A percentile compares a stretch with the other conserved stretches of the same genome.
phyloP scores from a whole-genome alignment of 2,797 vertebrate species.

The Serranus cabrilla region DNA sequence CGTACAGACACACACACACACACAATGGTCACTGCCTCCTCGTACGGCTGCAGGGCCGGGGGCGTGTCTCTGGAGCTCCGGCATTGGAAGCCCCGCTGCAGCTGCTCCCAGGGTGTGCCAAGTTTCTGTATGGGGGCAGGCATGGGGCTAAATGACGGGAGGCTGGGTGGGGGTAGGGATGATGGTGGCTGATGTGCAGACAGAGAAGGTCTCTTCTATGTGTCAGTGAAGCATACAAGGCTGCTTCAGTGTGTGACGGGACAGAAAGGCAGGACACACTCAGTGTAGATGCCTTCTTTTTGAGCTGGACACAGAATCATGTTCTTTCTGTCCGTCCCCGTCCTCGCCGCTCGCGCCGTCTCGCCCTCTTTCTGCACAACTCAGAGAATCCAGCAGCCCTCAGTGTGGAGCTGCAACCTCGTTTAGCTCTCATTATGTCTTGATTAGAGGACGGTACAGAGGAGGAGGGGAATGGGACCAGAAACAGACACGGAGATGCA shows the following conservation, averaged over 20 bases:
- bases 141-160: slow-evolving; percentile 71
- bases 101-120: slow-evolving; percentile 88
- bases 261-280: slow-evolving; percentile 70
- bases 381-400: slow-evolving; percentile 70
- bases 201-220: slow-evolving; percentile 82
- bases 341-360: slow-evolving; percentile 40
- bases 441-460: slow-evolving; percentile 82
- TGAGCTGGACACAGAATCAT: slow-evolving; percentile 68
- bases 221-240: slow-evolving; percentile 73
- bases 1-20: slow-evolving; percentile 38
- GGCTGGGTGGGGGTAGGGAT: slow-evolving; percentile 74
- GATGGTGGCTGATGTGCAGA: slow-evolving; percentile 77
- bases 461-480: slow-evolving; percentile 73
- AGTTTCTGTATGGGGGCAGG: slow-evolving; percentile 82
- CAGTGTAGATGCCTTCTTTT: slow-evolving; percentile 61
- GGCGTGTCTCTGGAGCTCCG: slow-evolving; percentile 75
- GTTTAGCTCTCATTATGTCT: slow-evolving; percentile 88
- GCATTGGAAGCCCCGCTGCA: slow-evolving; percentile 82
- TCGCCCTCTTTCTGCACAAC: slow-evolving; percentile 50
- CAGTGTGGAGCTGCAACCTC: slow-evolving; percentile 82
- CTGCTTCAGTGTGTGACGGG: slow-evolving; percentile 75
- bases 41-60: slow-evolving; percentile 77
- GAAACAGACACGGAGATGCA: slow-evolving; percentile 70
- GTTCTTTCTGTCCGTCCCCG: slow-evolving; percentile 45
- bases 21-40: slow-evolving; percentile 76